Conservation (phyloP, 2,888 invertebrate genomes). For the Charanyca ferruginea region DNA sequence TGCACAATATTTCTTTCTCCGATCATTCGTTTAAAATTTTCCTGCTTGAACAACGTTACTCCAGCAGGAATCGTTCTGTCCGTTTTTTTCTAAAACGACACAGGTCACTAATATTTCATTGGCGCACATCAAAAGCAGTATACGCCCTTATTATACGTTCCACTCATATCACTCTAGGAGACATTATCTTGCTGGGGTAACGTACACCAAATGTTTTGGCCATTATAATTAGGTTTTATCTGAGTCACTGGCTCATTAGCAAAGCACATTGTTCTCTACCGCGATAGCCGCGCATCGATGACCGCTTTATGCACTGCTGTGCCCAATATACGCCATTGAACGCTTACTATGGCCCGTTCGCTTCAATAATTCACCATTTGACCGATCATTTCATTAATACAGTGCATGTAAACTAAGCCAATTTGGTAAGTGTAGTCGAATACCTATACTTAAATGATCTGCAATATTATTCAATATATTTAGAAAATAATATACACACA, state of each 20-base stretch:
- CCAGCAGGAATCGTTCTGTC: no score
- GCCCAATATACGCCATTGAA: constrained; percentile 48
- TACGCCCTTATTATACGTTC: no score
- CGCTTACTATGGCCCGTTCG: constrained; percentile 36
- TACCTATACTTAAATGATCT: background rate
- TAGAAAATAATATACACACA: background rate
- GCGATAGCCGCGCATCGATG: constrained; percentile 70
- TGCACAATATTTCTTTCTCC: no score
- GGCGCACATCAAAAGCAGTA: no score
- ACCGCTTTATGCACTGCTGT: constrained; percentile 64
- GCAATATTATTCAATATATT: background rate
- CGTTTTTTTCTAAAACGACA: no score
- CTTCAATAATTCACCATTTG: constrained; percentile 53
- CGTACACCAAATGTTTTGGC: constrained; percentile 42
- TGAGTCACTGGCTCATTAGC: constrained; percentile 84
- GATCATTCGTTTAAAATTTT: no score
- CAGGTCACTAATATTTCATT: no score
- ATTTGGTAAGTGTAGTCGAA: constrained; percentile 1
- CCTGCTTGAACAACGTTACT: no score
- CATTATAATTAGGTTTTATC: constrained; percentile 78
- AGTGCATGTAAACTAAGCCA: constrained; percentile 10
- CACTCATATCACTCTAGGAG: no score
- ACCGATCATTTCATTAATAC: constrained; percentile 41
- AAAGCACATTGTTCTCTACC: constrained; percentile 80
- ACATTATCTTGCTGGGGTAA: no score